A percentile compares a stretch with the other conserved stretches of the same genome.
Evolutionary conservation across 1,140 invertebrate species (phyloP).

Genomic region (Pseudomyrmex gracilis): DNA sequence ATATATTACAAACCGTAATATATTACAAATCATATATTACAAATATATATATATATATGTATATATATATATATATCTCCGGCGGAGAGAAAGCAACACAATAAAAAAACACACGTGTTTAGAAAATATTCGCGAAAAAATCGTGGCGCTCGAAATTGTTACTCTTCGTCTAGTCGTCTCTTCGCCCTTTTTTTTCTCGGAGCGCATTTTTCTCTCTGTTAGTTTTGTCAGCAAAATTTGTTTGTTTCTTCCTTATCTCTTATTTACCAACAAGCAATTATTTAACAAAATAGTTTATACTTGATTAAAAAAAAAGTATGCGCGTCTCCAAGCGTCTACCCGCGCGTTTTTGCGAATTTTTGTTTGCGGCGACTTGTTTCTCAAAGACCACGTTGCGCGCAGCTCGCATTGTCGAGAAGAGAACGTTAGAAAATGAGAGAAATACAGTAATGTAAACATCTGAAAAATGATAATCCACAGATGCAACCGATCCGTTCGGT

Average conservation of each 20-base stretch:
- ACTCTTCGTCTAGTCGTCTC: too few relatives aligned
- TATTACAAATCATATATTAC: too few relatives aligned
- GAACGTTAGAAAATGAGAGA: slow-evolving; percentile 28
- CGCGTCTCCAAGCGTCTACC: background rate
- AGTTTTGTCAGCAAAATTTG: too few relatives aligned
- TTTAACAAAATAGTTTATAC: background rate
- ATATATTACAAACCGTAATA: too few relatives aligned
- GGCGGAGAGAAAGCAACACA: background rate
- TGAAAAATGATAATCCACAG: slow-evolving; percentile 68
- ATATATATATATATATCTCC: background rate
- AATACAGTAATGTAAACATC: slow-evolving; percentile 27
- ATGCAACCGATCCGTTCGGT: slow-evolving; percentile 52
- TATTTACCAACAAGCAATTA: too few relatives aligned
- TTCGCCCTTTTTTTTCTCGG: background rate
- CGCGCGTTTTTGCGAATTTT: background rate
- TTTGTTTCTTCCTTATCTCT: too few relatives aligned
- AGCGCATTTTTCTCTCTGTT: background rate
- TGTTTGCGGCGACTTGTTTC: background rate
- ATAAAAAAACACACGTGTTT: background rate
- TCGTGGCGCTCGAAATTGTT: background rate
- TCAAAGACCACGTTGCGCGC: background rate
- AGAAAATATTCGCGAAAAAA: background rate
- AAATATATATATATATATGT: too few relatives aligned
- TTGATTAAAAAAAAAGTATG: background rate
- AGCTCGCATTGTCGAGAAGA: background rate